Conservation (phyloP, 2,797 vertebrate species). For the Etheostoma nigrum region DNA sequence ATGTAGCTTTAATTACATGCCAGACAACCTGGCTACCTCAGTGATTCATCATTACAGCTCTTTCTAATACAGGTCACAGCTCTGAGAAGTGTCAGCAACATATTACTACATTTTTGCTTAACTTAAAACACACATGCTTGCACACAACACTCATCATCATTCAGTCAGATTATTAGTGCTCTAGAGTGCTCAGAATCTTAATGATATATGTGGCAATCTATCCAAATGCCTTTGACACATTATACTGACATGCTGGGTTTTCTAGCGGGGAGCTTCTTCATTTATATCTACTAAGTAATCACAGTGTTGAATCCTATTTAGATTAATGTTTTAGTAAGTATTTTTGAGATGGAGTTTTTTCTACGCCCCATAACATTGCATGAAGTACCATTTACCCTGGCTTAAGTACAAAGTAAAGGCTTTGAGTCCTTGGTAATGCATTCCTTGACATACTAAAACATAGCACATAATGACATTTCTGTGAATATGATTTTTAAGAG, state of each 20-base stretch:
- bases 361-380: background rate
- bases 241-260: conserved; percentile 30
- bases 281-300: conserved; percentile 39
- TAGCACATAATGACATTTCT: conserved; percentile 33
- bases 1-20: conserved; percentile 71
- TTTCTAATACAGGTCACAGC: conserved; percentile 55
- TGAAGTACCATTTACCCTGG: conserved; percentile 11
- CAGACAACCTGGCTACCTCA: conserved; percentile 70
- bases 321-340: conserved; percentile 5
- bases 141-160: no score
- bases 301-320: conserved; percentile 12
- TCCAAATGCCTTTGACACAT: conserved; percentile 33
- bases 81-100: conserved; percentile 49
- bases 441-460: conserved; percentile 4
- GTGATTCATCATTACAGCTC: conserved; percentile 66
- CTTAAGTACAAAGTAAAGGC: conserved; percentile 7
- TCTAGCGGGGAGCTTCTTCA: conserved; percentile 11
- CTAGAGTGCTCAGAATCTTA: conserved; percentile 56
- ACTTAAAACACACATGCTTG: conserved; percentile 3
- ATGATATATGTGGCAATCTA: conserved; percentile 61
- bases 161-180: conserved; percentile 39
- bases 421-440: background rate
- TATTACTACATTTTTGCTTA: conserved; percentile 55
- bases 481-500: conserved; percentile 16
- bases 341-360: conserved; percentile 1